A percentile compares a stretch with the other conserved stretches of the same genome.
phyloP scores from a whole-genome alignment of 2,113 vertebrate genomes.

The Taurulus bubalis region DNA sequence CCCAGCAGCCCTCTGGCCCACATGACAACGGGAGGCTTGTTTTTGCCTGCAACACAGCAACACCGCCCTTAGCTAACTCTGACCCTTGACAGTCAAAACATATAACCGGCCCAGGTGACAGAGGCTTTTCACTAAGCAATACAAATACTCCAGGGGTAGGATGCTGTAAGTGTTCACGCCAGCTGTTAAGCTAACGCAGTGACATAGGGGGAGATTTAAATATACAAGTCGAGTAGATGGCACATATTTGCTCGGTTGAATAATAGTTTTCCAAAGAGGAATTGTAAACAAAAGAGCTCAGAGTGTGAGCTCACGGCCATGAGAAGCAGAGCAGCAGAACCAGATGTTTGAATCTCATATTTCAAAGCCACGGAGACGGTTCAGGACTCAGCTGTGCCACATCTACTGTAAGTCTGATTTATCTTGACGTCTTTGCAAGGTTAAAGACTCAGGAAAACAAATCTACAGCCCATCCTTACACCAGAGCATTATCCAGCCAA shows the following conservation, averaged over 20 bases:
- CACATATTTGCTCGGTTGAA: constrained; percentile 52
- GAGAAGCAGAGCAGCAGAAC: constrained; percentile 28
- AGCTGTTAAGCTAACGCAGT: constrained; percentile 30
- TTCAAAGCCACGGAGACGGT: constrained; percentile 46
- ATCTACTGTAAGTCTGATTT: constrained; percentile 56
- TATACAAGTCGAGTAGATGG: constrained; percentile 22
- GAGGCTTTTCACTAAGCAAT: constrained; percentile 43
- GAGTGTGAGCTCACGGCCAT: constrained; percentile 28
- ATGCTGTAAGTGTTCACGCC: constrained; percentile 7
- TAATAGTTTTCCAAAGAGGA: constrained; percentile 40
- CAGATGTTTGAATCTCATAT: constrained; percentile 41
- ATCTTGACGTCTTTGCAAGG: constrained; percentile 62
- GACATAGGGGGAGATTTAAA: constrained; percentile 51
- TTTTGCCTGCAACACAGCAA: constrained; percentile 74
- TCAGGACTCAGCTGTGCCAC: constrained; percentile 51
- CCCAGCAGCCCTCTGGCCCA: constrained; percentile 71
- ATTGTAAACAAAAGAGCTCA: constrained; percentile 46
- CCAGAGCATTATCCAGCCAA: constrained; percentile 44
- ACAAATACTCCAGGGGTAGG: constrained; percentile 41
- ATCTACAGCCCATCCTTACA: constrained; percentile 34
- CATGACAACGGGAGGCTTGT: constrained; percentile 76
- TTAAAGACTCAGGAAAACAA: constrained; percentile 62
- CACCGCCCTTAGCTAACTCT: constrained; percentile 64
- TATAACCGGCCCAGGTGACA: constrained; percentile 69
- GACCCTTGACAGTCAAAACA: constrained; percentile 72